Conservation (phyloP, 64 coral and sea anemone species). For the Hydrozoanthus tunicans region DNA sequence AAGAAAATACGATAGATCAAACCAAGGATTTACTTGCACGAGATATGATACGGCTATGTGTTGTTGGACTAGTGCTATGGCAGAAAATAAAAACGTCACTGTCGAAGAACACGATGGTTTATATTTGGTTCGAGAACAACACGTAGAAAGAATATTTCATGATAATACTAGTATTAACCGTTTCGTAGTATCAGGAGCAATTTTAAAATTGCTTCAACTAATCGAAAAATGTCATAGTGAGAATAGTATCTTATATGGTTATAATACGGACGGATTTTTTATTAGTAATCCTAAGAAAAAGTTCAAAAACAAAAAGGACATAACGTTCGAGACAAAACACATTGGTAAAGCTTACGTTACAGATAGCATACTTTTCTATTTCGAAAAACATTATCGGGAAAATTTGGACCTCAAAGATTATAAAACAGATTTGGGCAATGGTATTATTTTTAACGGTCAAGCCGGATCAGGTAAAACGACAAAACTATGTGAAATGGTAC, state of each 20-base stretch:
- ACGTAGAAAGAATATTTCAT: background rate
- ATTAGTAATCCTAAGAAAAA: background rate
- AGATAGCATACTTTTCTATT: background rate
- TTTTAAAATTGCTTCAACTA: background rate
- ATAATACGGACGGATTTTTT: constrained; percentile 20
- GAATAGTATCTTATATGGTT: background rate
- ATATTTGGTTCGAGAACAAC: background rate
- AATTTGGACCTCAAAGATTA: too few species aligned
- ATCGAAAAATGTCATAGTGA: background rate
- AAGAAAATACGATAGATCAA: background rate
- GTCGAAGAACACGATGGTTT: background rate
- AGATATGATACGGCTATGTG: background rate
- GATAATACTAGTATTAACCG: constrained; percentile 41
- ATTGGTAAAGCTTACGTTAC: constrained; percentile 3
- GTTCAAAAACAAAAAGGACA: background rate
- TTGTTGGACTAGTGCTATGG: too few species aligned
- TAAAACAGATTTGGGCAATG: background rate
- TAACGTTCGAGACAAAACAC: background rate
- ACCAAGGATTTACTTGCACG: background rate
- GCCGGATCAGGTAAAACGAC: too few species aligned
- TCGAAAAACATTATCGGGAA: too few species aligned
- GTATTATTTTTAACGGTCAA: background rate
- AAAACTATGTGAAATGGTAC: background rate
- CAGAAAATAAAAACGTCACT: too few species aligned
- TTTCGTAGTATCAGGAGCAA: constrained; percentile 41